phyloP scores from a whole-genome alignment of 2,113 vertebrate species.

The Athene cunicularia region DNA sequence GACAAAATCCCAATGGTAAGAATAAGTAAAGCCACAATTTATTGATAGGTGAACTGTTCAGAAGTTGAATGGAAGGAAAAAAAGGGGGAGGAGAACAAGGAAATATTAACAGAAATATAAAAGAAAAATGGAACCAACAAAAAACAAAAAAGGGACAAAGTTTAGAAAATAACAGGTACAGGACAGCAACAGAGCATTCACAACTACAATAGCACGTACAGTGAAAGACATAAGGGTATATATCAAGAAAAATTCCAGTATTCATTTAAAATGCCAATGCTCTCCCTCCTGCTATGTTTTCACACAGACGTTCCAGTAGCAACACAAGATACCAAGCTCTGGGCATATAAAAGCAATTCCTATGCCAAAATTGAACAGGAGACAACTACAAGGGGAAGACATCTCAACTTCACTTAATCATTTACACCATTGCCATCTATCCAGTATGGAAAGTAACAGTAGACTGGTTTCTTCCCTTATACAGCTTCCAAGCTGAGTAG shows the following conservation, averaged over 20 bases:
- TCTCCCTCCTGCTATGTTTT: constrained; percentile 59
- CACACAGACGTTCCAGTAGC: constrained; percentile 41
- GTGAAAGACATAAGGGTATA: background rate
- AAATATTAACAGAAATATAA: background rate
- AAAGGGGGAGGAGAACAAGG: background rate
- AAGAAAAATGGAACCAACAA: background rate
- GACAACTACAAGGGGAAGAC: constrained; percentile 19
- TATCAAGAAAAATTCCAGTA: background rate
- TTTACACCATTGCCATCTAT: background rate
- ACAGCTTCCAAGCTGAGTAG: background rate
- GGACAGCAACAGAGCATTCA: background rate
- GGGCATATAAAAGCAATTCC: constrained; percentile 30
- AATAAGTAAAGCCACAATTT: background rate
- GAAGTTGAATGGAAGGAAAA: background rate
- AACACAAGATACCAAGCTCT: constrained; percentile 42
- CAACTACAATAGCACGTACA: background rate
- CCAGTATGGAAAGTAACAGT: background rate
- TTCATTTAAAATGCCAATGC: background rate
- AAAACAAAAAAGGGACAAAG: background rate
- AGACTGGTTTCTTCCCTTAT: background rate
- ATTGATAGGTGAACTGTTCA: background rate
- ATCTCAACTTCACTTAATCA: constrained; percentile 23
- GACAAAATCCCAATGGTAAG: background rate
- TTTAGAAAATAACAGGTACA: background rate
- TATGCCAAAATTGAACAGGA: constrained; percentile 42